Evolutionary conservation across 1,140 invertebrate species (phyloP).

Genomic region (Leptestheria dahalacensis): DNA sequence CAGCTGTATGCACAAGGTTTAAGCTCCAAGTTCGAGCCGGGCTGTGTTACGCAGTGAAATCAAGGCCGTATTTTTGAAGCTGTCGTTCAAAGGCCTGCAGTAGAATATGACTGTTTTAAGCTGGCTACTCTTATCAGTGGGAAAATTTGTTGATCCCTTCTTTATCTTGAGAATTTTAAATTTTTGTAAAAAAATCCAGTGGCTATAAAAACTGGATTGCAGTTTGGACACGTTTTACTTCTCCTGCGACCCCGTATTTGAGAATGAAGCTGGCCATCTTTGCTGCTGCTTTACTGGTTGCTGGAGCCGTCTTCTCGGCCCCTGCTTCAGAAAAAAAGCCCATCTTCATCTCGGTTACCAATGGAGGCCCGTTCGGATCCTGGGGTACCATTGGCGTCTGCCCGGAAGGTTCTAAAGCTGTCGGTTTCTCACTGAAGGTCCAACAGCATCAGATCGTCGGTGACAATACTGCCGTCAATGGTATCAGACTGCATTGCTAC

Average conservation of each 20-base stretch:
- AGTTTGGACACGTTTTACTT: no score
- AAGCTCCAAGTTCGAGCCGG: background rate
- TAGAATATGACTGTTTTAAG: background rate
- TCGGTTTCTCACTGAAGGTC: background rate
- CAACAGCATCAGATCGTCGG: background rate
- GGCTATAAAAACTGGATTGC: no score
- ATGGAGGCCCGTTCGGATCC: background rate
- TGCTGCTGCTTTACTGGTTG: background rate
- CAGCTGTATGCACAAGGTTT: background rate
- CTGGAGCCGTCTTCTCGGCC: background rate
- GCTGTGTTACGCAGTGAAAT: background rate
- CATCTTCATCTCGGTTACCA: background rate
- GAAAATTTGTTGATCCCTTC: background rate
- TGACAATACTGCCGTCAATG: background rate
- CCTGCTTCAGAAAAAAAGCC: background rate
- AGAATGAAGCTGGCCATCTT: background rate
- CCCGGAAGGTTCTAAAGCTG: background rate
- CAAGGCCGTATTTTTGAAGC: no score
- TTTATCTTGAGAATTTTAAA: background rate
- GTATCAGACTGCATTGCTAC: background rate
- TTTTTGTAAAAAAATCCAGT: no score
- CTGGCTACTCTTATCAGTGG: background rate
- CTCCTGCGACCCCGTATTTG: background rate
- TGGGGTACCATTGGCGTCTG: constrained; percentile 1
- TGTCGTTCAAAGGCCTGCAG: background rate